Base-by-base conservation (phyloP, 2,888 invertebrate species). In the Agrilus cyanescens region DNA sequence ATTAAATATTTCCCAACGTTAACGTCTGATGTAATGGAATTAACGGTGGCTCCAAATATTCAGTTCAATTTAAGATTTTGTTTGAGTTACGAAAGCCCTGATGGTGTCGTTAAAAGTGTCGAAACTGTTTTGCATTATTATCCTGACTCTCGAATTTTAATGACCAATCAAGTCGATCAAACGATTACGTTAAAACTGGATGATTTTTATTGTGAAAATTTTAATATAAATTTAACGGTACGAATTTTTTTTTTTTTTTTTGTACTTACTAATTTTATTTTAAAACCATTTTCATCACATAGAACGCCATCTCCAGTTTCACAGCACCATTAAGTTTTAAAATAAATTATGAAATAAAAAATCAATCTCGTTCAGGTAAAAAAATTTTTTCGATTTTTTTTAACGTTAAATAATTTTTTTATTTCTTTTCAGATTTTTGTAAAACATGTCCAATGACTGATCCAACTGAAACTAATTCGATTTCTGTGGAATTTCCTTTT, bases 401-500 rank as follows among this genome's bases (percentile, higher is more conserved):
- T 39, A 10, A 14, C 16, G 8, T 32, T 13, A 30, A 15, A 10
- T 38, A 7, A 7, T 25, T 25, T n/a, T 31, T 32, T 37, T 18
- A 2, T 39, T 38, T 4, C 14, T 4, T 43, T 41, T 31, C 18
- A 47, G 47, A 20, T 33, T 47, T 47, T 42, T 57, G 56, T 43
- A 25, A 45, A 30, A 47, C 37, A 32, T 57, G 54, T 38, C 53
- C 53, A 8, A 45, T 56, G 1, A 40, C 40, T 2, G 47, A 52
- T 41, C 55, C 52, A 6, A 40, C 25, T 18, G 37, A 41, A 12
- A 44, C 32, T 6, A 53, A 44, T 25, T 40, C 40, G 1, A 29
- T 40, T 6, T 46, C 38, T 33, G 46, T 56, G 10, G 45, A 51
- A 32, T 51, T 63, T 20, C 59, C 59, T 1, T 58, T 58, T 34